Base-by-base conservation (phyloP, 2,888 invertebrate species). In the Pocota personata region DNA sequence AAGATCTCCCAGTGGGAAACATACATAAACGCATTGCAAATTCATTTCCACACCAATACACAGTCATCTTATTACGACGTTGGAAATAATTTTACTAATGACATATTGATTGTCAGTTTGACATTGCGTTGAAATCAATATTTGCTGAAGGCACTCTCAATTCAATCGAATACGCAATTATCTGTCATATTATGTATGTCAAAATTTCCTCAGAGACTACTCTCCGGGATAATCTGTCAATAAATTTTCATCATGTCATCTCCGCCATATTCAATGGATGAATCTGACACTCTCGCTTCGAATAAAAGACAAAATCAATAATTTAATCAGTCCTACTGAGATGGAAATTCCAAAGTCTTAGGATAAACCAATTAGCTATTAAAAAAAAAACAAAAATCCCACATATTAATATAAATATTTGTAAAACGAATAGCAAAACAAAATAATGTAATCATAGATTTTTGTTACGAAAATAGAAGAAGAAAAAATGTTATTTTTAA, bases 391-490 rank as follows among this genome's bases (percentile, higher is more conserved):
- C 16, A 8, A 35, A 71, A 37, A 21, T 43, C 73, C 73, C 50
- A 55, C 52, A 69, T 32, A 37, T 14, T 8, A 37, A 24, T 24
- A 27, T 8, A 8, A 46, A 52, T 30, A 43, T 43, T 21, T 50
- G 14, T 72, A 37, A 48, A 62, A 73, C 32, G 16, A 58, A 58
- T 46, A 60, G 4, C 21, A 69, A 57, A n/a, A 12, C 3, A 10
- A 35, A 8, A 30, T 16, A 57, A 30, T 66, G n/a, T 71, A 69
- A 69, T 78, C 62, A 52, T 78, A 78, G 78, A 78, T 62, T 78
- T 78, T 78, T 78, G 78, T 78, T 78, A 78, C 78, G 55, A 78
- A 55, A 62, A 62, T 21, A 50, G 12, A 35, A 52, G 27, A 30
- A 24, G 50, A 30, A 27, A 58, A 60, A 37, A 30, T 60, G n/a